A percentile compares a stretch with the other conserved stretches of the same genome.
phyloP scores from a whole-genome alignment of 2,797 vertebrate genomes.

The Otus scops region DNA sequence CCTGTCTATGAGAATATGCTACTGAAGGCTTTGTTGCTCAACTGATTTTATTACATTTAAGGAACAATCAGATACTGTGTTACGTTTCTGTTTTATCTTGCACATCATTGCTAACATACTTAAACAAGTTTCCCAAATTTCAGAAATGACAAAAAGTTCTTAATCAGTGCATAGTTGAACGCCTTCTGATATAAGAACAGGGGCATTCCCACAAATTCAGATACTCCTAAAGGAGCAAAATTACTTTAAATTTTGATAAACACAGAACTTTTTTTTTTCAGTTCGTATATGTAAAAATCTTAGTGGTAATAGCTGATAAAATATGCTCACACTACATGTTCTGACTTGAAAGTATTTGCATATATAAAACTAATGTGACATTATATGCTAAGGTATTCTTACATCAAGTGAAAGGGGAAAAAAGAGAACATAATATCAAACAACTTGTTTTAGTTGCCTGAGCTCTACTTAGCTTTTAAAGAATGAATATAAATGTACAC shows the following conservation, averaged over 20 bases:
- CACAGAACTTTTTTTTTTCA: neutral
- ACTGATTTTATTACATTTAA: neutral
- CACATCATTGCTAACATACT: neutral
- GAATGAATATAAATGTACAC: conserved; percentile 24
- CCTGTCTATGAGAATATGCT: neutral
- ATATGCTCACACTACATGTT: neutral
- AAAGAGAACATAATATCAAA: neutral
- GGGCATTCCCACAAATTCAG: neutral
- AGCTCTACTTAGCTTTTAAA: conserved; percentile 25
- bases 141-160: neutral
- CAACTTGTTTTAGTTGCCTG: conserved; percentile 35
- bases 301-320: conserved; percentile 31
- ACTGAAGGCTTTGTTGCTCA: neutral
- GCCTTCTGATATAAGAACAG: neutral
- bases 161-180: neutral
- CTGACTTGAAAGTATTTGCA: conserved; percentile 47
- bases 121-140: neutral
- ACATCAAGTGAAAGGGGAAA: neutral
- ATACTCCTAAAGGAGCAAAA: neutral
- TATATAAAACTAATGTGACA: conserved; percentile 22
- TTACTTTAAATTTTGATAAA: neutral
- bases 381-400: conserved; percentile 14
- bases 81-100: neutral
- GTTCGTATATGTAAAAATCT: neutral
- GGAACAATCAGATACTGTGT: neutral